A percentile compares a stretch with the other conserved stretches of the same genome.
Conservation (phyloP, 2,888 invertebrate genomes). For the Dryococelus australis region DNA sequence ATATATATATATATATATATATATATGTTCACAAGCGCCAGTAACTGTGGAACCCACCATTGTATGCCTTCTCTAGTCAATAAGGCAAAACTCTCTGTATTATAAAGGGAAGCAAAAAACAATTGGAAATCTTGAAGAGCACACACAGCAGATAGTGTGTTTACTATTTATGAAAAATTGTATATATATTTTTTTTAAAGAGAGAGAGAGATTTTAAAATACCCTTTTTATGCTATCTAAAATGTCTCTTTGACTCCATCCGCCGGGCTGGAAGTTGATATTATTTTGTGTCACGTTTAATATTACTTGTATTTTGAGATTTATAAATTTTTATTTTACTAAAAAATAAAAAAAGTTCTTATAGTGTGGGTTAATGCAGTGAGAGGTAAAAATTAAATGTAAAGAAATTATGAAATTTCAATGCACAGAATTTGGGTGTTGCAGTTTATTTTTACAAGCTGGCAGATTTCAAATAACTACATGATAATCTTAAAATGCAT, state of each 20-base stretch:
- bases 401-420: constrained; percentile 24
- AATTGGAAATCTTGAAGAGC: constrained; percentile 38
- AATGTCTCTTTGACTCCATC: constrained; percentile 41
- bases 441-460: neutral
- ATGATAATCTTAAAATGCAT: constrained; percentile 17
- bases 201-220: constrained; percentile 39
- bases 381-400: neutral
- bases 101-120: constrained; percentile 36
- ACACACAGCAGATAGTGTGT: constrained; percentile 42
- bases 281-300: constrained; percentile 36
- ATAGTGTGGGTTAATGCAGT: constrained; percentile 21
- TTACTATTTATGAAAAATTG: constrained; percentile 49
- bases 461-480: neutral
- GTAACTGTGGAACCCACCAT: constrained; percentile 44
- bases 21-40: constrained; percentile 40
- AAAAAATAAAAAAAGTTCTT: constrained; percentile 29
- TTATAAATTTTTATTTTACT: constrained; percentile 30
- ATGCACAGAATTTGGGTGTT: constrained; percentile 17
- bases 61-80: constrained; percentile 45
- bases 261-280: constrained; percentile 42
- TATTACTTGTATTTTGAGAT: constrained; percentile 40
- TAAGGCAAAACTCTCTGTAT: constrained; percentile 43
- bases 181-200: constrained; percentile 46
- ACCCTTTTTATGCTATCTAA: constrained; percentile 42
- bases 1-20: neutral